Evolutionary conservation across 2,113 vertebrate species (phyloP).

Genomic region (Dolichotis patagonum): DNA sequence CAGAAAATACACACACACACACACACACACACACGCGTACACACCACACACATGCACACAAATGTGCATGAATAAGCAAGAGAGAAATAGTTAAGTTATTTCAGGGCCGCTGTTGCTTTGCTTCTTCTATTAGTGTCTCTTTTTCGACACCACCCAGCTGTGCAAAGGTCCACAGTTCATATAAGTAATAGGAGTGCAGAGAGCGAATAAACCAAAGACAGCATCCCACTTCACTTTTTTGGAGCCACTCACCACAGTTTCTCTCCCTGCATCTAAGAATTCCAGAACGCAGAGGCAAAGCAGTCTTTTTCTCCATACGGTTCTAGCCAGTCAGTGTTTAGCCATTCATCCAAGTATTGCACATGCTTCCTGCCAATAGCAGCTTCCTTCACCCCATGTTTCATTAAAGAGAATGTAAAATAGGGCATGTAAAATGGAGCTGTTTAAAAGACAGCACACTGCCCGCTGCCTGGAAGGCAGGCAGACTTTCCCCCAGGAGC

Average conservation of each 20-base stretch:
- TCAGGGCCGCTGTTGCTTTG: neutral
- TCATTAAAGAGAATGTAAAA: neutral
- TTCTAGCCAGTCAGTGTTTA: neutral
- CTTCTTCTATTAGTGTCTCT: neutral
- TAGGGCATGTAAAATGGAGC: neutral
- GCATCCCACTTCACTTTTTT: neutral
- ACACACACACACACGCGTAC: no score
- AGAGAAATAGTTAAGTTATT: neutral
- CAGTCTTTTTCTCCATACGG: neutral
- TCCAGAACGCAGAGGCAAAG: neutral
- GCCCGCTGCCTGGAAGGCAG: neutral
- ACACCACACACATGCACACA: no score
- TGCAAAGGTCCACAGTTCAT: neutral
- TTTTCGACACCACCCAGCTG: neutral
- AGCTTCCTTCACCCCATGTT: neutral
- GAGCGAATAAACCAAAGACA: neutral
- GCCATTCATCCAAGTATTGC: neutral
- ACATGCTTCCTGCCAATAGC: neutral
- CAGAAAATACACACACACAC: neutral
- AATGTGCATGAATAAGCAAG: neutral
- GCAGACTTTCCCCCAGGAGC: neutral
- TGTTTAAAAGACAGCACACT: neutral
- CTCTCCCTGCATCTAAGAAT: neutral
- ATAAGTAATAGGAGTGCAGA: neutral
- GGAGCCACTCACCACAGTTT: neutral